Conservation (phyloP, 2,888 invertebrate genomes). For the Plagiodera versicolora region DNA sequence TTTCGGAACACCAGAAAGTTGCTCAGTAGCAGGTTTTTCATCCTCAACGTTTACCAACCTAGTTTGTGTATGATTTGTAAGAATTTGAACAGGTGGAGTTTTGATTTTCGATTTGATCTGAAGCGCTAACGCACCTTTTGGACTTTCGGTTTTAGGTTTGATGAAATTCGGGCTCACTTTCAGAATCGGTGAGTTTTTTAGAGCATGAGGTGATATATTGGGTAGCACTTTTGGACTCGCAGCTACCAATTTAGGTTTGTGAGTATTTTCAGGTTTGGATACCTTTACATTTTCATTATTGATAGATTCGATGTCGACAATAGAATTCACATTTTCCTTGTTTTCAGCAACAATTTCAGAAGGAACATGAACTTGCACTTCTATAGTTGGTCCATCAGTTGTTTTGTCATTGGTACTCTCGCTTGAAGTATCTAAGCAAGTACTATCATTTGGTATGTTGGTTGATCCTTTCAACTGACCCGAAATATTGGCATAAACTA, state of each 20-base stretch:
- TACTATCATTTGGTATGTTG: conserved; percentile 24
- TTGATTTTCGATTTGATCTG: conserved; percentile 50
- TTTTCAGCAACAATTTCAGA: not conserved
- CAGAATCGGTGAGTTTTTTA: conserved; percentile 54
- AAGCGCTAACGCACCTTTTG: conserved; percentile 49
- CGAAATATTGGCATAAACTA: conserved; percentile 46
- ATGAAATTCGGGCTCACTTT: conserved; percentile 64
- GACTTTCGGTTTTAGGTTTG: conserved; percentile 48
- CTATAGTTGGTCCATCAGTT: conserved; percentile 39
- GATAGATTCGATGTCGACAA: not conserved
- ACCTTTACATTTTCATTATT: not conserved
- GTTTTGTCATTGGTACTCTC: conserved; percentile 37
- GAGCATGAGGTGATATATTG: conserved; percentile 34
- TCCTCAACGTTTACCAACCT: conserved; percentile 19
- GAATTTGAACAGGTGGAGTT: conserved; percentile 37
- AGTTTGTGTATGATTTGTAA: conserved; percentile 30
- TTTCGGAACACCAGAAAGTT: conserved; percentile 43
- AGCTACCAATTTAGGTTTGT: conserved; percentile 37
- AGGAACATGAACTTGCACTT: conserved; percentile 45
- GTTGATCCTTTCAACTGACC: conserved; percentile 33
- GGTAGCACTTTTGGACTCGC: conserved; percentile 31
- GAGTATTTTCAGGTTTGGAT: conserved; percentile 3
- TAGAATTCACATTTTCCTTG: conserved; percentile 3
- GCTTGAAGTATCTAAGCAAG: conserved; percentile 35
- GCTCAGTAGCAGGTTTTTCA: conserved; percentile 23